phyloP scores from a whole-genome alignment of 2,888 invertebrate genomes.

The Yponomeuta malinellus region DNA sequence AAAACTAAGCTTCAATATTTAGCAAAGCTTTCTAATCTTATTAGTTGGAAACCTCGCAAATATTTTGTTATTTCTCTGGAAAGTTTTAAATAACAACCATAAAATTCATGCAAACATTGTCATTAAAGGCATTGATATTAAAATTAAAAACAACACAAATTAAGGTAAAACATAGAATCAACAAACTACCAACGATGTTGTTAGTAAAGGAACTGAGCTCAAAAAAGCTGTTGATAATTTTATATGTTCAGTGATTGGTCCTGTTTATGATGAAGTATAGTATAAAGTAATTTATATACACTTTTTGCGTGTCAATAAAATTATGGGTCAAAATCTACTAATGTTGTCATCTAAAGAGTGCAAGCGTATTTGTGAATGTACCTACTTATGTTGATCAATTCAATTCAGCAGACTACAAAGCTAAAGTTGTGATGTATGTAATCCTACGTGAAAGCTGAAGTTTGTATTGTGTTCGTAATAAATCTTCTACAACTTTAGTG shows the following conservation, averaged over 20 bases:
- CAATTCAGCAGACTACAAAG: conserved; percentile 27
- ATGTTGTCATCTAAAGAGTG: conserved; percentile 24
- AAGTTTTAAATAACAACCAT: background rate
- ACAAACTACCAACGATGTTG: too few species aligned
- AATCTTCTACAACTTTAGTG: conserved; percentile 22
- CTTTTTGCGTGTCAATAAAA: background rate
- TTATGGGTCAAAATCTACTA: conserved; percentile 23
- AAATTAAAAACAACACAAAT: background rate
- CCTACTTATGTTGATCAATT: conserved; percentile 29
- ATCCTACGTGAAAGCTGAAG: conserved; percentile 16
- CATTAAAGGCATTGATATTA: background rate
- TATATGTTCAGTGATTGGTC: conserved; percentile 21
- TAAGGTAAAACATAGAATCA: background rate
- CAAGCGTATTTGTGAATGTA: conserved; percentile 28
- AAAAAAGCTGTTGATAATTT: conserved; percentile 26
- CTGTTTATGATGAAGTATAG: background rate
- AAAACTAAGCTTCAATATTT: background rate
- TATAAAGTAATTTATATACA: background rate
- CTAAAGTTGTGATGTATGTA: conserved; percentile 38
- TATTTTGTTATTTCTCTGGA: conserved; percentile 6
- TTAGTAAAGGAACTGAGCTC: too few species aligned
- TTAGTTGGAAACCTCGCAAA: conserved; percentile 3
- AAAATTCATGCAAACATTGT: conserved; percentile 6
- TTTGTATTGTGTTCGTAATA: conserved; percentile 36
- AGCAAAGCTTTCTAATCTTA: background rate